A percentile compares a stretch with the other conserved stretches of the same genome.
Evolutionary conservation across 2,888 invertebrate genomes (phyloP).

Genomic region (Acrobasis suavella): DNA sequence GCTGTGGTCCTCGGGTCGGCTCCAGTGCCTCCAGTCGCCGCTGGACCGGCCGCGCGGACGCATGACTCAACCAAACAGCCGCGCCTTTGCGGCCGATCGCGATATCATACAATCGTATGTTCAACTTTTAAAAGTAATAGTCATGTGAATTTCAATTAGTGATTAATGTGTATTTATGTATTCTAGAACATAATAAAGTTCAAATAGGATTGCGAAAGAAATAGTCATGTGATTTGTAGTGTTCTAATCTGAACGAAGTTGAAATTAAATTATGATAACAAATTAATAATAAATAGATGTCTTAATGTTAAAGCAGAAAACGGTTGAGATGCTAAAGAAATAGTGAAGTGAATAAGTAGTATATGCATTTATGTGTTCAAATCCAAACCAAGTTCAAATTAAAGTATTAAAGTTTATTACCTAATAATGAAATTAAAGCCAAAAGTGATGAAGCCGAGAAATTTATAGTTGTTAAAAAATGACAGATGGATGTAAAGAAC

Average conservation of each 20-base stretch:
- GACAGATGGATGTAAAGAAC: conserved; percentile 35
- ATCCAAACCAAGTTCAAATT: neutral
- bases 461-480: conserved; percentile 30
- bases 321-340: neutral
- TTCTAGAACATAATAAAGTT: neutral
- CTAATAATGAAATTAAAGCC: neutral
- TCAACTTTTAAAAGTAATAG: neutral
- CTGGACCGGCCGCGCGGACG: conserved; percentile 30
- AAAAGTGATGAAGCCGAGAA: neutral
- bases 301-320: neutral
- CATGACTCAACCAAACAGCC: neutral
- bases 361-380: neutral
- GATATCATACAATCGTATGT: conserved; percentile 4
- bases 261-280: no score
- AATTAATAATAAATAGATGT: neutral
- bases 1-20: conserved; percentile 35
- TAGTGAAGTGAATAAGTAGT: neutral
- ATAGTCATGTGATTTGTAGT: neutral
- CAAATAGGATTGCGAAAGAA: neutral
- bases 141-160: conserved; percentile 3
- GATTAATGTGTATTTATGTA: neutral
- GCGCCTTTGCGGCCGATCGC: conserved; percentile 17
- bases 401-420: neutral
- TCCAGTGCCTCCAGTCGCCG: conserved; percentile 14
- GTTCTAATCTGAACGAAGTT: no score